Evolutionary conservation across 1,140 invertebrate species (phyloP), one percentile per base, ranked within the genome.

Genomic region (Drosophila jambulina): DNA sequence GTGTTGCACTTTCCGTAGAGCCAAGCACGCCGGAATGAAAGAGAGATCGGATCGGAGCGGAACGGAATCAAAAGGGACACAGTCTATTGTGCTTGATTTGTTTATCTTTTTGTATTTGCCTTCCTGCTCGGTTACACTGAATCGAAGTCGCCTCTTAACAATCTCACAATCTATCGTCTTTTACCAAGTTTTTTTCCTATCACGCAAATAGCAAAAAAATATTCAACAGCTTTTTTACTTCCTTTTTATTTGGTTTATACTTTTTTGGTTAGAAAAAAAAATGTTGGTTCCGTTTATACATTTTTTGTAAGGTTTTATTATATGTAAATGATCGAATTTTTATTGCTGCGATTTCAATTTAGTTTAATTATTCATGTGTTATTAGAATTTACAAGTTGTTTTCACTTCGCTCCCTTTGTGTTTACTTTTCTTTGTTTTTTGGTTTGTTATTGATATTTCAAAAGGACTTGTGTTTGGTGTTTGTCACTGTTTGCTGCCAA

Each of bases 191-290:
- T 27, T 49, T 54, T 84, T 80, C 79, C 74, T 65, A 71, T 88
- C 80, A 81, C 74, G 74, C 88, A 72, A 72, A 84, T 42, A 23
- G 54, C 32, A 62, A 36, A 64, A n/a, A 27, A 71, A 27, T 65
- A 68, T 58, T 53, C 19, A 34, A 70, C 45, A 87, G 71, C 75
- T 72, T 32, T 54, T 25, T 15, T 17, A 25, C 15, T 25, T 49
- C 32, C 63, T 65, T 45, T 53, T 36, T 17, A 10, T 36, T 23
- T 54, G 32, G 46, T 67, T 77, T 77, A 61, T 25, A 19, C 7
- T 61, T 42, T 78, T 78, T 76, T 77, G 62, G 63, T 67, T 36
- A n/a, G n/a, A n/a, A n/a, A 54, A 45, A 57, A 45, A 58, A 56
- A 77, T 60, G 56, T 71, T 34, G 21, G 25, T 42, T 76, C 25